Base-by-base conservation (phyloP, 2,113 vertebrate genomes). In the Pelmatolapia mariae region DNA sequence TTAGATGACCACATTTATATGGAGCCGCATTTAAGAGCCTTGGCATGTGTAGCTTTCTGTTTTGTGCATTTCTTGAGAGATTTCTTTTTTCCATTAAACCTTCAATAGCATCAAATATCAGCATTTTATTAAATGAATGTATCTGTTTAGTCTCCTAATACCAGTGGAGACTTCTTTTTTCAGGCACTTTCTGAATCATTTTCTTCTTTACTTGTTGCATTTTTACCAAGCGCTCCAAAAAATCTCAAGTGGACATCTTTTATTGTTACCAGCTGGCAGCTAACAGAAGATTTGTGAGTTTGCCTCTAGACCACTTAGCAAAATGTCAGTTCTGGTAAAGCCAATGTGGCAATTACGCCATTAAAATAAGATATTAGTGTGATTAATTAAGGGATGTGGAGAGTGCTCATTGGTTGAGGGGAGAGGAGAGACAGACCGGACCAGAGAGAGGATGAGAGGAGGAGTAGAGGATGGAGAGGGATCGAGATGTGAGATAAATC, bases 401-500 rank as follows among this genome's bases (percentile, higher is more conserved):
- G 26, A 81, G 43, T 13, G 1, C 50, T 36, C 76, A 89, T 76
- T 89, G 85, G 66, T 8, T 6, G 50, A 86, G 16, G 4, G 7
- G 22, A 89, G 61, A 2, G 0, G 29, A 80, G 38, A 84, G 79
- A 87, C 56, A 9, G 43, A 87, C 63, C 2, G 26, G 33, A 45
- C 38, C 4, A 2, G 54, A 59, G 71, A 80, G 50, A 71, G 52
- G 43, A 73, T 59, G 50, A 88, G 43, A 16, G 79, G 22, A 33
- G 84, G 76, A 78, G 45, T 19, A 52, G 63, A 86, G 80, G 78
- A 61, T 10, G 84, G 29, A 52, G 31, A 82, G 54, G 80, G 22
- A 85, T 80, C 40, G 59, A 76, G 33, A 84, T 56, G 50, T 87
- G 63, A 86, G 87, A 92, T 90, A 84, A 94, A 94, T 95, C 90